These are phyloP conservation scores for Sorex maritimensis DNA, from an alignment of 2,797 vertebrate species.

Conservation along the genomic window DNA sequence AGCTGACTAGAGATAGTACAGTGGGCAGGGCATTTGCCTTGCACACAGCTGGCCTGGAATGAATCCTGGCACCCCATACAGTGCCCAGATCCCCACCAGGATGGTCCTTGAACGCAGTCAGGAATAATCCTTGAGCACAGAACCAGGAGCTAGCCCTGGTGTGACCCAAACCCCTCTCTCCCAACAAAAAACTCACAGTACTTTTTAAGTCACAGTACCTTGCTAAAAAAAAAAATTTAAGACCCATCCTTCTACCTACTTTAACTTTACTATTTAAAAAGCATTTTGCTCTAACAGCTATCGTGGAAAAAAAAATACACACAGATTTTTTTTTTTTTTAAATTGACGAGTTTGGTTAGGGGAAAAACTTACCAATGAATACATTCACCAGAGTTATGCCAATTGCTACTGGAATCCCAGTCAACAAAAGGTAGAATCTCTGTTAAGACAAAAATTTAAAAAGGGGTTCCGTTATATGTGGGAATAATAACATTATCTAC, in stretches of 20 bases:
- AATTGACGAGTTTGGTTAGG: background rate
- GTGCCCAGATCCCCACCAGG: no score
- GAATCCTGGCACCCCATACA: no score
- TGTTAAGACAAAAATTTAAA: constrained; percentile 85
- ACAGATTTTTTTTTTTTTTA: background rate
- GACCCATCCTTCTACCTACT: constrained; percentile 16
- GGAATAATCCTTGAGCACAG: no score
- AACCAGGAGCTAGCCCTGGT: no score
- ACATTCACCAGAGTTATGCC: constrained; percentile 94
- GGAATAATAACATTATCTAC: background rate
- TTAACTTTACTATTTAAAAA: constrained; percentile 66
- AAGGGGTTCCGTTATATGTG: background rate
- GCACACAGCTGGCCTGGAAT: no score
- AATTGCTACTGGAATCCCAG: constrained; percentile 93
- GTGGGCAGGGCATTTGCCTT: no score
- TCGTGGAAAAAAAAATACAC: background rate
- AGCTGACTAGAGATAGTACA: no score
- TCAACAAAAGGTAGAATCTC: constrained; percentile 94
- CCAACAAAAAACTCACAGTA: no score
- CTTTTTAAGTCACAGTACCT: no score
- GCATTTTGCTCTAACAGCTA: no score
- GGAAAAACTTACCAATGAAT: constrained; percentile 94
- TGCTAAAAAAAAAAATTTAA: constrained; percentile 40
- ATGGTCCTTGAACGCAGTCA: no score
- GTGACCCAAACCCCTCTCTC: no score